Evolutionary conservation across 2,888 invertebrate species (phyloP), one percentile per base, ranked within the genome.

Genomic region (Acleris cristana): DNA sequence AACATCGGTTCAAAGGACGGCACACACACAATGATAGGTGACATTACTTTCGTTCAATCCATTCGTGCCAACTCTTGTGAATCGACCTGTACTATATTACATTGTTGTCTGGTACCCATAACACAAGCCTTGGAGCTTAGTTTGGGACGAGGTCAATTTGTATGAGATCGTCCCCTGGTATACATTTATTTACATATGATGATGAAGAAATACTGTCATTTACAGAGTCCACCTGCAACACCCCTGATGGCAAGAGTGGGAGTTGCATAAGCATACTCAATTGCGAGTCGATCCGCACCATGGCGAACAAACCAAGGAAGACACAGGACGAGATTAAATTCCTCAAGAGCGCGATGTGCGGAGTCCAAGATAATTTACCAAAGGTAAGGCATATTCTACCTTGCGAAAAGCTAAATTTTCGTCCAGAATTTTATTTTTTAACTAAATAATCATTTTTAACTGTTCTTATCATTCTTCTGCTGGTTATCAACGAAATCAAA

Each of bases 281-380:
- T 14, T 89, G 89, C 66, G 44, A 73, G 1, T 70, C 74, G 26
- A 73, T 89, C 14, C 65, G 75, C n/a, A 74, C 69, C 5, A 73
- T 79, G 44, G 58, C 74, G 34, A 65, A 69, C 54, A 71, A 73
- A 30, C 61, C 48, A 55, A 48, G 56, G 0, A 76, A 90, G 48
- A 72, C 79, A 1, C 72, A 81, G 0, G 76, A 80, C 5, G 83
- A 86, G n/a, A 80, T 89, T 0, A 84, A 89, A 48, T 91, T 86
- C 63, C 79, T 77, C 26, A 69, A 66, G 62, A 67, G 65, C 10
- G 72, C 77, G 3, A 71, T 70, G 18, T 77, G 77, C 54, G 77
- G 76, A 8, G 70, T 71, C 52, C 62, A 67, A 2, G 69, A 65
- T 2, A 64, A 23, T 7, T 51, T 56, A 8, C 75, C 75, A 6